These are phyloP conservation scores for Neolamprologus kungweensis DNA, from an alignment of 2,113 vertebrate species.

Conservation along the genomic window DNA sequence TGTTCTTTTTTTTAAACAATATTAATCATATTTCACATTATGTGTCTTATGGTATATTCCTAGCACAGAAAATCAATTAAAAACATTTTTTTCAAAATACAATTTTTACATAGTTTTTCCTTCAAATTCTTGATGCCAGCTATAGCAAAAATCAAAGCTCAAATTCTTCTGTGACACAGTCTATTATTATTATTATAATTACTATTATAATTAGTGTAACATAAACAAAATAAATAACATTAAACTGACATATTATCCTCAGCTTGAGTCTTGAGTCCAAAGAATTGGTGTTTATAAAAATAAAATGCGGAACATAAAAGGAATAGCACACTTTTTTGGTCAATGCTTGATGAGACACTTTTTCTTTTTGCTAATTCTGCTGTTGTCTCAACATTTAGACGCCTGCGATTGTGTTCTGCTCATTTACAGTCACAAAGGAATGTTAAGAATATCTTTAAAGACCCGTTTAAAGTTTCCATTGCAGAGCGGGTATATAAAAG, in stretches of 20 bases:
- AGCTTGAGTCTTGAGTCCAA: background rate
- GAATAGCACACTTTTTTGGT: background rate
- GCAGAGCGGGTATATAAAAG: slow-evolving; percentile 92
- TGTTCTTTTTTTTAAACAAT: background rate
- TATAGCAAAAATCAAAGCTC: background rate
- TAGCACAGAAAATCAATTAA: background rate
- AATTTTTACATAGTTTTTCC: background rate
- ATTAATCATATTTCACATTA: background rate
- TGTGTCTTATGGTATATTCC: background rate
- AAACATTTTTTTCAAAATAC: background rate
- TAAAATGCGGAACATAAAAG: background rate
- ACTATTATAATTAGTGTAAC: background rate
- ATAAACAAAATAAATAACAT: slow-evolving; percentile 30
- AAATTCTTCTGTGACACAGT: background rate
- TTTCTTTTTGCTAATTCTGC: background rate
- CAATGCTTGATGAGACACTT: background rate
- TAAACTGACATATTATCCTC: background rate
- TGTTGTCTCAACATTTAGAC: background rate
- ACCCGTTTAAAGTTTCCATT: slow-evolving; percentile 92
- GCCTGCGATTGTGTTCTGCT: background rate
- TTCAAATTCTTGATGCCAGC: background rate
- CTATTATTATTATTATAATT: background rate
- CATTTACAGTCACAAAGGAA: slow-evolving; percentile 14
- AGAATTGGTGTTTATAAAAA: background rate
- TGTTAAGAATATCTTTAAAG: slow-evolving; percentile 85